Conservation (phyloP, 92 coral and sea anemone genomes). For the Muricea muricata region DNA sequence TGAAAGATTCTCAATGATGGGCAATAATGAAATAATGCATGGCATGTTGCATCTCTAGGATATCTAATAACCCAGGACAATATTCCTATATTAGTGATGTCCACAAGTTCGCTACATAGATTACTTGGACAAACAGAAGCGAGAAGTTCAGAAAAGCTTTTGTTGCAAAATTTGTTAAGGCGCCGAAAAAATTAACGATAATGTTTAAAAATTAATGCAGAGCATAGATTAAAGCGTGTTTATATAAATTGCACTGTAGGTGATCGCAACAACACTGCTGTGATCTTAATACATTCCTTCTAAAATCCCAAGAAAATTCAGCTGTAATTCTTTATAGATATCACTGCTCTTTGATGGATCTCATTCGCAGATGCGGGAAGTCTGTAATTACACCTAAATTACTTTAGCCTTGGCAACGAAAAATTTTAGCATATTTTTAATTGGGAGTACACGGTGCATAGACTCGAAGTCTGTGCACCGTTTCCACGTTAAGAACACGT, state of each 20-base stretch:
- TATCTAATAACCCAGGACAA: background rate
- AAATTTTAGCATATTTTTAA: slow-evolving; percentile 44
- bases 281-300: background rate
- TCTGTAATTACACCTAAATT: slow-evolving; percentile 11
- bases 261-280: background rate
- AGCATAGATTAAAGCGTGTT: background rate
- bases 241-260: background rate
- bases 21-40: background rate
- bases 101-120: background rate
- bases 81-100: background rate
- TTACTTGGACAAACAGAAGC: background rate
- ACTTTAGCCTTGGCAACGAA: slow-evolving; percentile 28
- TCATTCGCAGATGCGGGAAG: background rate
- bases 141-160: background rate
- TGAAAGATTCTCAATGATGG: background rate
- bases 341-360: background rate
- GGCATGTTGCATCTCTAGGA: background rate
- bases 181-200: background rate
- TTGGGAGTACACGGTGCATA: background rate
- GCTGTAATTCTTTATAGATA: background rate
- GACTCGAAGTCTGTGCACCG: background rate
- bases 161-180: background rate
- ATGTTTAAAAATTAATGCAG: background rate
- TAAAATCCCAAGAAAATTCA: background rate
- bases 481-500: background rate